Conservation (phyloP, 2,888 invertebrate genomes). For the Lasioglossum figueresi region DNA sequence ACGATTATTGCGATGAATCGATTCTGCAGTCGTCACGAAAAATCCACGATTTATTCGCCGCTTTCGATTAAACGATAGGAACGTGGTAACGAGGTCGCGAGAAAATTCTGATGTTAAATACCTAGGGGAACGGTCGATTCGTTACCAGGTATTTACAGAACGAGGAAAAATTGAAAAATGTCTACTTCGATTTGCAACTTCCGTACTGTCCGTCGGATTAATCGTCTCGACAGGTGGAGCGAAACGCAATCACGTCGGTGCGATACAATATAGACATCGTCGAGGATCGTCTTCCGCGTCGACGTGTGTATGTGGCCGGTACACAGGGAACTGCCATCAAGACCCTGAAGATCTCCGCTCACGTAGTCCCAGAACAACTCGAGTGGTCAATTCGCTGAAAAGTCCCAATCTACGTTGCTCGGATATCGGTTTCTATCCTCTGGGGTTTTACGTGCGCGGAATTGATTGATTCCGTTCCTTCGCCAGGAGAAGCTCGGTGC, state of each 20-base stretch:
- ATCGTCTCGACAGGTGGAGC: background rate
- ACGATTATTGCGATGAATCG: background rate
- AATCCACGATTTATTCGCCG: background rate
- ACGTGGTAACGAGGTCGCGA: background rate
- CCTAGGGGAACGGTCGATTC: background rate
- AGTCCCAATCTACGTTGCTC: slow-evolving; percentile 38
- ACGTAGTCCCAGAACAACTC: slow-evolving; percentile 50
- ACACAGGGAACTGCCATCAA: slow-evolving; percentile 3
- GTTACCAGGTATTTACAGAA: slow-evolving; percentile 3
- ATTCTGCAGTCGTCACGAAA: background rate
- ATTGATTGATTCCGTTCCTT: slow-evolving; percentile 61
- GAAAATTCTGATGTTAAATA: background rate
- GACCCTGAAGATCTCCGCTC: slow-evolving; percentile 44
- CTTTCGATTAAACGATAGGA: background rate
- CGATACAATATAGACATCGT: background rate
- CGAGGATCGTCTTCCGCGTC: background rate
- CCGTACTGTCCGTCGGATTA: background rate
- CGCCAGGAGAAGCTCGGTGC: slow-evolving; percentile 27
- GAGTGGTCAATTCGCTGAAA: slow-evolving; percentile 59
- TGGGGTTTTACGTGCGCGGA: slow-evolving; percentile 46
- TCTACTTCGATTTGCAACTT: background rate
- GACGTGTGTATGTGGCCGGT: slow-evolving; percentile 2
- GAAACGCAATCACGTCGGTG: slow-evolving; percentile 2
- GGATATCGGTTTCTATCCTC: slow-evolving; percentile 53
- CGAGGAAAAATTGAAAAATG: background rate